Evolutionary conservation across 2,113 vertebrate species (phyloP).

Genomic region (Condylura cristata): DNA sequence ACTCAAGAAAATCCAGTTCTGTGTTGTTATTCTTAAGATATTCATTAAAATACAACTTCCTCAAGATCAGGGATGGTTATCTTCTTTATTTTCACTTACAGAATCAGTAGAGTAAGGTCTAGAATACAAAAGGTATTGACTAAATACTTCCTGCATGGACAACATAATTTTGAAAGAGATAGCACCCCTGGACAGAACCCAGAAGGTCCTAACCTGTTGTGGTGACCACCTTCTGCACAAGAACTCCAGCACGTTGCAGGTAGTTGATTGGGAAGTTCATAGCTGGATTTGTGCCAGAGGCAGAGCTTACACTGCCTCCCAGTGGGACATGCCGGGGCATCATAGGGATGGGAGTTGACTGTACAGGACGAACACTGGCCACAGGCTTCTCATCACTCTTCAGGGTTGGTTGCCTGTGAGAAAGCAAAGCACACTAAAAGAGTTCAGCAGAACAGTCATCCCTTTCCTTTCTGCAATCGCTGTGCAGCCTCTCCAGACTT

Average conservation of each 20-base stretch:
- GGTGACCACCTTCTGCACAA: conserved; percentile 98
- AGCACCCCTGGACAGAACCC: background rate
- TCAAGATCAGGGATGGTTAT: background rate
- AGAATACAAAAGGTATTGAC: background rate
- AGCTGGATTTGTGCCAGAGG: conserved; percentile 89
- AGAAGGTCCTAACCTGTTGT: conserved; percentile 91
- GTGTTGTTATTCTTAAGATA: background rate
- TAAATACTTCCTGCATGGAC: background rate
- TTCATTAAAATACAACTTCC: conserved; percentile 28
- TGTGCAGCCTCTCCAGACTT: background rate
- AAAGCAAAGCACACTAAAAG: conserved; percentile 54
- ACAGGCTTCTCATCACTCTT: conserved; percentile 96
- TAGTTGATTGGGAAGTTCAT: conserved; percentile 96
- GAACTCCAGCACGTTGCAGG: conserved; percentile 96
- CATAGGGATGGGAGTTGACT: conserved; percentile 99
- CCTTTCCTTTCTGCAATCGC: background rate
- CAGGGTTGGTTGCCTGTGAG: conserved; percentile 90
- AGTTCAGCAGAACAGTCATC: background rate
- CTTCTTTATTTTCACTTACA: conserved; percentile 3
- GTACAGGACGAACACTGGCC: conserved; percentile 96
- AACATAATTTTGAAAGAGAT: conserved; percentile 5
- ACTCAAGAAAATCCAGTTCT: conserved; percentile 2
- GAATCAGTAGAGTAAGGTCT: background rate
- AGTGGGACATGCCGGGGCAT: conserved; percentile 95
- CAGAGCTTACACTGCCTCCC: conserved; percentile 83